Base-by-base conservation (phyloP, 2,113 vertebrate species). In the Gallinago media region DNA sequence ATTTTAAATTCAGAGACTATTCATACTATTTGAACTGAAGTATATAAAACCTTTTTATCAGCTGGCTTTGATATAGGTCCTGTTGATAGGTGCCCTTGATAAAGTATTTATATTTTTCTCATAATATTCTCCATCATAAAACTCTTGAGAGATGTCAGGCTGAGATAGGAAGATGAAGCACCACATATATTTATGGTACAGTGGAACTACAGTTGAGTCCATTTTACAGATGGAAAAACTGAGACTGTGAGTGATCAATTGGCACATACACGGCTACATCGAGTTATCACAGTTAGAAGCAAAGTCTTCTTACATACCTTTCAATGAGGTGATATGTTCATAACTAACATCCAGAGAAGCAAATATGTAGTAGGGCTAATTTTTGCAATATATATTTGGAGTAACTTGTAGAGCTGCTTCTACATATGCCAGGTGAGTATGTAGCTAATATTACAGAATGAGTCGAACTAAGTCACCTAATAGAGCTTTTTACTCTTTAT, bases 221-320 rank as follows among this genome's bases (percentile, higher is more conserved):
- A 79, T 96, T 93, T 89, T 94, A 94, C 65, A 75, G 79, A 76
- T 95, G 80, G 76, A 95, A 93, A 96, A 78, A 68, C 83, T 68
- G 91, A 96, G 80, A 86, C 65, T 78, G n/a, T 36, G 61, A 54
- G 44, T 72, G 52, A 76, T 94, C 76, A 75, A 2, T 59, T 89
- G 79, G 70, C 82, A 94, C 25, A 61, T 75, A 65, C 34, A 49
- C 1, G 3, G 81, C 26, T 62, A 88, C 62, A 90, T 72, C 1
- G 1, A 50, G 81, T 88, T 94, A 87, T 27, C 55, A 66, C 31
- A 87, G 46, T 95, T 93, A 91, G 85, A 80, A 91, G 50, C 63
- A 70, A 94, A 89, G 49, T 68, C 52, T 86, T 58, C 70, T 94
- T 93, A 75, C 25, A 31, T 90, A 88, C 19, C 65, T 71, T 96